Evolutionary conservation across 2,888 invertebrate species (phyloP), one percentile per base, ranked within the genome.

Genomic region (Ceramica pisi): DNA sequence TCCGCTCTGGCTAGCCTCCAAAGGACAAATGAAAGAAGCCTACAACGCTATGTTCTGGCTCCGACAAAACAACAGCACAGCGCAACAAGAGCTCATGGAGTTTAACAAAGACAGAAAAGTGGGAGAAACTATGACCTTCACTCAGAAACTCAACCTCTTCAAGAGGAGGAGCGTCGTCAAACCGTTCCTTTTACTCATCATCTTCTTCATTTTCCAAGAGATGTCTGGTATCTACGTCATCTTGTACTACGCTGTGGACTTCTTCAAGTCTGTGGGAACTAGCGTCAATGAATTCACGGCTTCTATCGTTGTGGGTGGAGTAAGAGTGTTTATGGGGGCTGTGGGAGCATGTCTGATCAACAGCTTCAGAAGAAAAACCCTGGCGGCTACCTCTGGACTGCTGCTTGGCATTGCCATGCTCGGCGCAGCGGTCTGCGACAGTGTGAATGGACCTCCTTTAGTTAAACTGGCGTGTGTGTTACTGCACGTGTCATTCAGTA

Each of bases 211-310:
- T 14, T 96, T 97, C 82, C 98, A 98, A 95, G 97, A 97, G 89
- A 95, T 97, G 87, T 97, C 97, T 0, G 98, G 98, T 0, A 97
- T 98, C 66, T 98, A 98, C 90, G 96, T 97, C 0, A 97, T 98
- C 50, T 90, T 98, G 56, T 98, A 97, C 86, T 98, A 98, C 87
- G 97, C 97, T 0, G 97, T 97, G 1, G 97, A 96, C 74, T 97
- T 98, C 87, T 97, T 98, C 88, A 96, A 97, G 80, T 97, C 97
- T 21, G 97, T 97, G 16, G 97, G 97, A 4, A 96, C 97, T 0
- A 96, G 96, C 71, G 94, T 97, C 26, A 97, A 98, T 85, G 97
- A 97, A 77, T 97, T 97, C 87, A 95, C 97, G 0, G 97, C 97
- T 0, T 97, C 97, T 0, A 97, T 98, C 8, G 97, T 97, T 8